These are phyloP conservation scores for Halictus quadricinctus DNA, from an alignment of 2,888 invertebrate species.

Conservation along the genomic window DNA sequence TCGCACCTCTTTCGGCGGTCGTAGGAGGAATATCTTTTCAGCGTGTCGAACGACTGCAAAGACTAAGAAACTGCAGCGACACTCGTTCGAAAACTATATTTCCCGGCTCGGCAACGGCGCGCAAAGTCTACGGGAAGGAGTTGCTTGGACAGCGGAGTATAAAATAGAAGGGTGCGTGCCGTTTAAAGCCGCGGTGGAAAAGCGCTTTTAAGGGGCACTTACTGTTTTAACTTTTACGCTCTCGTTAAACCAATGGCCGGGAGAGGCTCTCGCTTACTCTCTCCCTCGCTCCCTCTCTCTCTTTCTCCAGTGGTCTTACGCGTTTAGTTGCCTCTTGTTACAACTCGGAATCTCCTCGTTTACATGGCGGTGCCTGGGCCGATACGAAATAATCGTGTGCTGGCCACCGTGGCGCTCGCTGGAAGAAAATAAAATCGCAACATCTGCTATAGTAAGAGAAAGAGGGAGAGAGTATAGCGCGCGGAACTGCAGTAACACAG, in stretches of 20 bases:
- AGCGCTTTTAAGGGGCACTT: slow-evolving; percentile 69
- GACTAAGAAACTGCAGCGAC: neutral
- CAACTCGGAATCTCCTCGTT: slow-evolving; percentile 72
- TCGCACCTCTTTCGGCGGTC: neutral
- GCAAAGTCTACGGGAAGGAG: slow-evolving; percentile 36
- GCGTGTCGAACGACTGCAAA: neutral
- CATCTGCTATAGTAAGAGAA: slow-evolving; percentile 53
- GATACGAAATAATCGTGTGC: slow-evolving; percentile 18
- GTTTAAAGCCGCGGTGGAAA: slow-evolving; percentile 61
- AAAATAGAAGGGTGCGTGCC: slow-evolving; percentile 63
- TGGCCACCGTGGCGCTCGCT: slow-evolving; percentile 19
- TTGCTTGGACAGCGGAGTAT: slow-evolving; percentile 34
- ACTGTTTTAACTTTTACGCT: slow-evolving; percentile 72
- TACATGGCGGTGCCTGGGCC: slow-evolving; percentile 62
- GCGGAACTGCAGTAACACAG: slow-evolving; percentile 53
- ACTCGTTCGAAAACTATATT: slow-evolving; percentile 1
- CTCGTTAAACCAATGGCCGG: slow-evolving; percentile 63
- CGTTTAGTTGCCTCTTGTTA: slow-evolving; percentile 69
- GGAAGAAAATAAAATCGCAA: slow-evolving; percentile 63
- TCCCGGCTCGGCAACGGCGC: neutral
- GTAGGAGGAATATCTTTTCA: neutral
- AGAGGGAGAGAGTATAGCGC: slow-evolving; percentile 36
- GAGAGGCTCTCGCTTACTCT: slow-evolving; percentile 58
- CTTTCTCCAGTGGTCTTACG: slow-evolving; percentile 56
- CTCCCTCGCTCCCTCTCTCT: slow-evolving; percentile 29